These are phyloP conservation scores for Lichenostomus cassidix DNA, from an alignment of 2,113 vertebrate genomes.

Conservation along the genomic window DNA sequence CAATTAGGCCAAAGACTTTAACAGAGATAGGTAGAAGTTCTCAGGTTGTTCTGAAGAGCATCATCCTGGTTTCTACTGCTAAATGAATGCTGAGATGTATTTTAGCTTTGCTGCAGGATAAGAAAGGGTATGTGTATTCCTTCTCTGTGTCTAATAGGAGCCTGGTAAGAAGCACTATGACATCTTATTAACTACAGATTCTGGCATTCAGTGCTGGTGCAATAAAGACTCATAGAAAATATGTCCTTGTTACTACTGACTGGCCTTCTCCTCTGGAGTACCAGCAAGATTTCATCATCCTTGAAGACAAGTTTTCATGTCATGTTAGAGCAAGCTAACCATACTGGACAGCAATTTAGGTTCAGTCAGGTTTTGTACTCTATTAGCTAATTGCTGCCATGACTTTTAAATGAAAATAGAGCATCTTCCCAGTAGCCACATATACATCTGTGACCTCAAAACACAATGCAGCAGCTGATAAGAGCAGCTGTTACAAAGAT, in stretches of 20 bases:
- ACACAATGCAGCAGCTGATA: not conserved
- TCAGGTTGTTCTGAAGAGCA: not conserved
- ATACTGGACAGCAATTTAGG: not conserved
- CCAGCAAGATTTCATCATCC: not conserved
- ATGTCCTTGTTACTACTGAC: not conserved
- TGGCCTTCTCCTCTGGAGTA: slow-evolving; percentile 11
- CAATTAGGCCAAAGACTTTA: not conserved
- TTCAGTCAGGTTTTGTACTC: not conserved
- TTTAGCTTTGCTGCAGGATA: not conserved
- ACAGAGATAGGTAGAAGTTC: not conserved
- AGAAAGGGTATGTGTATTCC: not conserved
- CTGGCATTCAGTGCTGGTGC: not conserved
- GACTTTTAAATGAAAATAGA: not conserved
- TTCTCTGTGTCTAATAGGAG: not conserved
- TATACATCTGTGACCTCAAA: not conserved
- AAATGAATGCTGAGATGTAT: not conserved
- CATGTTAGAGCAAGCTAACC: not conserved
- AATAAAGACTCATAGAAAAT: not conserved
- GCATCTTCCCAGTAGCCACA: not conserved
- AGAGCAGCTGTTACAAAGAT: not conserved
- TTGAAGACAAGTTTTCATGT: not conserved
- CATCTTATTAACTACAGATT: not conserved
- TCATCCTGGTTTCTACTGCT: not conserved
- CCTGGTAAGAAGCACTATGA: not conserved
- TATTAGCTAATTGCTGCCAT: not conserved